phyloP scores from a whole-genome alignment of 2,888 invertebrate species.

The Argyresthia goedartella region DNA sequence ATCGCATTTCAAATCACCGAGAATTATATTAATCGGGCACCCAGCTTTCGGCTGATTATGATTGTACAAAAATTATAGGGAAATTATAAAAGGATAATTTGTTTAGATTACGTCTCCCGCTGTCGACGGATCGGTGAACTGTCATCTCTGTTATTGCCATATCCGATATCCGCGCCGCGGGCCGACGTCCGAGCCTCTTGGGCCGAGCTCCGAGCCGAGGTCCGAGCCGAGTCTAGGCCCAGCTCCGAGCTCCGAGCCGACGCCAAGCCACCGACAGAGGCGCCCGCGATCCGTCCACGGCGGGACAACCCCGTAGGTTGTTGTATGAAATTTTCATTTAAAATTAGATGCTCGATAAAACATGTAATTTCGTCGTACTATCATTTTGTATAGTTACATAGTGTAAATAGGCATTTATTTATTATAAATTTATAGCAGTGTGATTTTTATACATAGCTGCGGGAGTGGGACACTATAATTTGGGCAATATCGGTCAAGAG shows the following conservation, averaged over 20 bases:
- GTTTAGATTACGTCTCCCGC: slow-evolving; percentile 1
- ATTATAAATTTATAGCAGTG: slow-evolving; percentile 69
- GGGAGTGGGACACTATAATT: slow-evolving; percentile 52
- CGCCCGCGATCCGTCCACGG: slow-evolving; percentile 12
- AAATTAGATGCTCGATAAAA: slow-evolving; percentile 61
- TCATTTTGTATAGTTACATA: slow-evolving; percentile 70
- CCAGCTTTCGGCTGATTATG: slow-evolving; percentile 59
- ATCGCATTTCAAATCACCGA: slow-evolving; percentile 54
- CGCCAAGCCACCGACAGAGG: background rate
- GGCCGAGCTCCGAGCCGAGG: no score
- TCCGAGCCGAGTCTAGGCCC: no score
- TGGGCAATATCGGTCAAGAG: slow-evolving; percentile 49
- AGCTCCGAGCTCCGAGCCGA: no score
- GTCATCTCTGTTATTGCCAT: background rate
- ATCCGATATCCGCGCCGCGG: background rate
- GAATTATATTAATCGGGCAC: slow-evolving; percentile 54
- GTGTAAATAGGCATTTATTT: slow-evolving; percentile 72
- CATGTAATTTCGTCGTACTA: slow-evolving; percentile 65
- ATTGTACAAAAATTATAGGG: slow-evolving; percentile 62
- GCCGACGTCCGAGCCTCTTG: background rate
- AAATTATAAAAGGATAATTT: slow-evolving; percentile 24
- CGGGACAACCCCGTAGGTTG: slow-evolving; percentile 40
- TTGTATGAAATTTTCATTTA: slow-evolving; percentile 56
- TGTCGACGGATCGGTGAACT: background rate
- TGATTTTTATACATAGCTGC: slow-evolving; percentile 66